phyloP scores from a whole-genome alignment of 2,113 vertebrate species.

The Poecile atricapillus region DNA sequence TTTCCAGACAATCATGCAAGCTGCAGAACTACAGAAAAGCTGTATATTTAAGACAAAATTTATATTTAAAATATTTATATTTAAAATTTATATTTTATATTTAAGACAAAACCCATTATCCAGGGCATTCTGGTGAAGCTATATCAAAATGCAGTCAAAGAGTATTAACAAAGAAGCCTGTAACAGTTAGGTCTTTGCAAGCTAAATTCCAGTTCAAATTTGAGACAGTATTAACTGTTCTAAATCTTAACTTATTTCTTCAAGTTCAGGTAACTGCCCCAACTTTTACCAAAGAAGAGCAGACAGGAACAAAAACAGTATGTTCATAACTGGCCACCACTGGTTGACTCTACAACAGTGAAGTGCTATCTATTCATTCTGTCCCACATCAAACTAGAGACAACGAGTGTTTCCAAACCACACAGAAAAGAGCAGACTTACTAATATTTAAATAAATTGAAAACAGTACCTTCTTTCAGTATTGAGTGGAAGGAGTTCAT shows the following conservation, averaged over 20 bases:
- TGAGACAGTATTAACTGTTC: not conserved
- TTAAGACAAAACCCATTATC: not conserved
- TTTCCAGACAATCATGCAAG: not conserved
- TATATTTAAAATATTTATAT: too few species aligned
- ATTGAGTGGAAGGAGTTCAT: not conserved
- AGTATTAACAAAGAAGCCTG: not conserved
- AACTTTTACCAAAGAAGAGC: not conserved
- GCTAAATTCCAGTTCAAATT: not conserved
- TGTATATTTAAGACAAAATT: not conserved
- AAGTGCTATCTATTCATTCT: not conserved
- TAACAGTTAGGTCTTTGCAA: not conserved
- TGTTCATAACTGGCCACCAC: not conserved
- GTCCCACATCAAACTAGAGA: not conserved
- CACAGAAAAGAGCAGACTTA: not conserved
- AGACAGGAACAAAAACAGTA: not conserved
- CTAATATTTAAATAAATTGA: not conserved
- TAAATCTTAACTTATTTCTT: not conserved
- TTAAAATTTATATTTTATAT: too few species aligned
- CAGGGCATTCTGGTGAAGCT: not conserved
- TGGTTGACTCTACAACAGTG: not conserved
- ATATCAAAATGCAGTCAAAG: not conserved
- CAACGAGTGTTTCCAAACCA: not conserved
- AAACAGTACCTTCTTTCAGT: slow-evolving; percentile 5
- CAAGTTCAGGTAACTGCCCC: not conserved
- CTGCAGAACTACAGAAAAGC: not conserved